phyloP scores from a whole-genome alignment of 2,113 vertebrate species.

The Aegotheles bennettii region DNA sequence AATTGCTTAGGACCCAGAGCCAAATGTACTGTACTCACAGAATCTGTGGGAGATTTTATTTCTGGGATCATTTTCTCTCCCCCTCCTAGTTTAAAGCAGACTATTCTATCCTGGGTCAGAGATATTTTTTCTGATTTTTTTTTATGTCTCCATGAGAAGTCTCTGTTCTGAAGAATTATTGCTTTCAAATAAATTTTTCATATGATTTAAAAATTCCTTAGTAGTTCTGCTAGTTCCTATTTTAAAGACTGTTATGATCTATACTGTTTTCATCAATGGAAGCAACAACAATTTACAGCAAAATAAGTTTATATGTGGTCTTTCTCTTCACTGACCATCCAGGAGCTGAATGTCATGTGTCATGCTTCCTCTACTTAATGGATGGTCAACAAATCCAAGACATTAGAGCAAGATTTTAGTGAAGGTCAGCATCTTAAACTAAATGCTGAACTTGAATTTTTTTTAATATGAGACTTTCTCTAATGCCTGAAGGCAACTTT shows the following conservation, averaged over 20 bases:
- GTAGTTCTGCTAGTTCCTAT: not conserved
- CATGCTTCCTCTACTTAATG: not conserved
- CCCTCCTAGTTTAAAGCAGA: not conserved
- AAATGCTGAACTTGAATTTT: not conserved
- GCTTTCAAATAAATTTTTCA: not conserved
- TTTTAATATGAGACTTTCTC: not conserved
- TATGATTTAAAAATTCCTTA: not conserved
- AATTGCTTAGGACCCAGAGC: not conserved
- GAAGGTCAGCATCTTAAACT: not conserved
- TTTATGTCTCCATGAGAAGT: not conserved
- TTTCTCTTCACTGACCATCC: not conserved
- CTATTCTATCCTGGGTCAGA: not conserved
- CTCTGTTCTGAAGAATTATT: not conserved
- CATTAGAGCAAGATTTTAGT: not conserved
- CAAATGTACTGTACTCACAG: not conserved
- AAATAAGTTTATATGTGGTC: not conserved
- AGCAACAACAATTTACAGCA: not conserved
- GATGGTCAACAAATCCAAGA: not conserved
- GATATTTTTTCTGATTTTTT: not conserved
- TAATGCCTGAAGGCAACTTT: not conserved
- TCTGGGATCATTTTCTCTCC: not conserved
- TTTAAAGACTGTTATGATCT: not conserved
- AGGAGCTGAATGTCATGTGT: not conserved
- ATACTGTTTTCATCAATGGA: not conserved
- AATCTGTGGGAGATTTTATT: not conserved